phyloP scores from a whole-genome alignment of 1,140 invertebrate genomes.

The Frieseomelitta varia region DNA sequence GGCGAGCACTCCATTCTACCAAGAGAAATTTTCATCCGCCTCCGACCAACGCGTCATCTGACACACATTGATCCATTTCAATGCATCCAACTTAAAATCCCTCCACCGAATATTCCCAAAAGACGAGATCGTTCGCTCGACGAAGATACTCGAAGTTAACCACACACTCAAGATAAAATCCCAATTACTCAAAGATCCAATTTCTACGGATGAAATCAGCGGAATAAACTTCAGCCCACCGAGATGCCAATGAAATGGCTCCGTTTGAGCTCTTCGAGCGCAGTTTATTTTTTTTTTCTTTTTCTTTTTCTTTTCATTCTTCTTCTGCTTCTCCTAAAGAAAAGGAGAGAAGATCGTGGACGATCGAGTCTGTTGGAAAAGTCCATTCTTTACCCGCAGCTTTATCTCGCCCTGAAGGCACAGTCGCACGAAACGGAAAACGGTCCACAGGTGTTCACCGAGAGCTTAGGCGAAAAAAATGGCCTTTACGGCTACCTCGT shows the following conservation, averaged over 20 bases:
- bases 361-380: background rate
- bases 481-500: slow-evolving; percentile 19
- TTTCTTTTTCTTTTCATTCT: no score
- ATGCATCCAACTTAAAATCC: no score
- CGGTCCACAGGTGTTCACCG: slow-evolving; percentile 29
- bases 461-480: slow-evolving; percentile 29
- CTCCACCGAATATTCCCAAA: no score
- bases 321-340: background rate
- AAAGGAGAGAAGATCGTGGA: background rate
- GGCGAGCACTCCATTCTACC: background rate
- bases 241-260: background rate
- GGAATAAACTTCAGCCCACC: background rate
- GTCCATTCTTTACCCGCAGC: slow-evolving; percentile 3
- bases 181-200: background rate
- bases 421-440: slow-evolving; percentile 2
- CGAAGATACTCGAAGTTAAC: background rate
- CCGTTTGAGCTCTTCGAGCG: background rate
- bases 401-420: slow-evolving; percentile 6
- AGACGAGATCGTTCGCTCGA: no score
- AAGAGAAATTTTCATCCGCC: background rate
- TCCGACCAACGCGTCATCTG: no score
- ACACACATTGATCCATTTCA: background rate
- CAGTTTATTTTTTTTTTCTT: background rate
- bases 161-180: background rate
- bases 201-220: background rate